Evolutionary conservation across 2,113 vertebrate genomes (phyloP), one percentile per base, ranked within the genome.

Genomic region (Dipodomys stephensi): DNA sequence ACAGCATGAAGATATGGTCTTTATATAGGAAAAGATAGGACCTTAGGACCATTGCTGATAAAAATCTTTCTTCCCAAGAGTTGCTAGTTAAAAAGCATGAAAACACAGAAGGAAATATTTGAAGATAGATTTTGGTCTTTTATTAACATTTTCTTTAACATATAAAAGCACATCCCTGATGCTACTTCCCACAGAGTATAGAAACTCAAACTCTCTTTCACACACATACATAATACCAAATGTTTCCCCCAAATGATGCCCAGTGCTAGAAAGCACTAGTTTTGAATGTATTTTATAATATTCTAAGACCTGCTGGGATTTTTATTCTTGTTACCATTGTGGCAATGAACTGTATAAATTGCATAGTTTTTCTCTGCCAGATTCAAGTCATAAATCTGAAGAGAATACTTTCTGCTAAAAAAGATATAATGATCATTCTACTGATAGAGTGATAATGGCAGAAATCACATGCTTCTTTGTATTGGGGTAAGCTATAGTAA

Each of bases 321-420:
- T 79, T 92, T 88, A 88, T 83, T 91, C 77, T 88, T 82, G 57
- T 84, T 93, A 74, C 80, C 53, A 87, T 84, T 97, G 60, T 93
- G 78, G 4, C 28, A 86, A 88, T 93, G 35, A 96, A 95, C 16
- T 96, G 30, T 57, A 35, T 64, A 79, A 57, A 85, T 20, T 83
- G n/a, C 46, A n/a, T 81, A 12, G 84, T 95, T 98, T 96, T 90
- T 95, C 22, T 71, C 78, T 95, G 89, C 92, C 20, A 78, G 12
- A 92, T 95, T 84, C 87, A 96, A 92, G 83, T 68, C 71, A 76
- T 81, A 91, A 94, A 91, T 97, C 86, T 83, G n/a, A 96, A 95
- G 79, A 87, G 91, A 96, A 81, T 87, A 92, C 65, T 96, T 84
- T 96, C 30, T 79, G 72, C 94, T 94, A 91, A 97, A 57, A 90